Evolutionary conservation across 1,140 invertebrate species (phyloP), one percentile per base, ranked within the genome.

Genomic region (Oppia nitens): DNA sequence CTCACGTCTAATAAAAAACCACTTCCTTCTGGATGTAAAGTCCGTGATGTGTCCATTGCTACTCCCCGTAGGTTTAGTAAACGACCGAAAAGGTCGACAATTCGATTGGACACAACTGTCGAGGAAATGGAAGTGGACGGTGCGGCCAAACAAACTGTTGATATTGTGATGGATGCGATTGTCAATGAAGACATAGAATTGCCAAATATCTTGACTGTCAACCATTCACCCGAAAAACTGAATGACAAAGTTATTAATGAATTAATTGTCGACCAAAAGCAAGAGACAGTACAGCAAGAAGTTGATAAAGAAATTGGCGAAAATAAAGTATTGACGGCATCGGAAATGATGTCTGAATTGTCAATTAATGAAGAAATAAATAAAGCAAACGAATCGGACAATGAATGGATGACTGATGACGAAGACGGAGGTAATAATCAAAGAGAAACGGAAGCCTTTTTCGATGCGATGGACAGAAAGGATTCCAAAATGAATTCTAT

Each of bases 331-430:
- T 6, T 9, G 32, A 17, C 17, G 6, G 32, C 6, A 17, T 40
- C 32, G 17, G 17, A 40, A 40, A 17, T 9, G 6, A 6, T 9
- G 17, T 9, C 6, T 40, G 32, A 40, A 9, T 9, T 9, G 6
- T 9, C 6, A 40, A 6, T 40, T 40, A 40, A 40, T 40, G 6
- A 9, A 9, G 17, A 40, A 40, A 9, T 17, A 6, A 17, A 40
- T 40, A 40, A 40, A 40, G 32, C 6, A 6, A 40, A 40, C 17
- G 32, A 40, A 40, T 40, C 32, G 17, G 32, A 40, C 17, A 40
- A 50, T 6, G 49, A 50, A 26, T 50, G 49, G 49, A 50, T 50
- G 49, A 50, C 49, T 25, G 49, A 50, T 20, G 49, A 50, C 24
- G 49, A 50, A n/a, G 20, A 20, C 20, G 49, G 24, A 9, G 20